Percentiles rank a stretch among this genome's conserved stretches.
These are phyloP conservation scores for Eurystomus gularis DNA, from an alignment of 2,113 vertebrate species.

Conservation along the genomic window DNA sequence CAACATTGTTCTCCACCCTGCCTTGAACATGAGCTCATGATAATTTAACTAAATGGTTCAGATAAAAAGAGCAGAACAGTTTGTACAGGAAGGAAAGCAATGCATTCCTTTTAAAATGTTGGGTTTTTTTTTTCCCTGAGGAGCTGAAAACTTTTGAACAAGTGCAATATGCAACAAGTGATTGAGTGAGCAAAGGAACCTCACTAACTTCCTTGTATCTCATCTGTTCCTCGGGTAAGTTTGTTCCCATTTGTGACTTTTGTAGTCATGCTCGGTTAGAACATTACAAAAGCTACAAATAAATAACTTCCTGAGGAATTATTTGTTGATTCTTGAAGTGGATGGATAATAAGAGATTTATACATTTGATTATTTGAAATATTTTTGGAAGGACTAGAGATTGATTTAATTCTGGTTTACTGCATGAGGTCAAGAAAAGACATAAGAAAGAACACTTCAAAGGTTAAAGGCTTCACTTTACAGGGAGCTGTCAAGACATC, in stretches of 20 bases:
- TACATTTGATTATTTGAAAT: not conserved
- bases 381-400: not conserved
- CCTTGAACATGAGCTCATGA: not conserved
- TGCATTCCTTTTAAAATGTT: not conserved
- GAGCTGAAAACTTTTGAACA: not conserved
- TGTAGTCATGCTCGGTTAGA: not conserved
- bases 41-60: not conserved
- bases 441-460: not conserved
- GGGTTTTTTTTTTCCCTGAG: not conserved
- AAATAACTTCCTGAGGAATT: not conserved
- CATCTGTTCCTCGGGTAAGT: not conserved
- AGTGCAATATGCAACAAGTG: not conserved
- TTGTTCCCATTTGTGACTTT: not conserved
- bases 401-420: not conserved
- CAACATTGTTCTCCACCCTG: not conserved
- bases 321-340: not conserved
- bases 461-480: conserved; percentile 18
- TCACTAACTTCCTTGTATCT: not conserved
- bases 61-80: not conserved
- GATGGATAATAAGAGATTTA: not conserved
- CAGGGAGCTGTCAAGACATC: not conserved
- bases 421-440: not conserved
- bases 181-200: not conserved
- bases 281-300: not conserved
- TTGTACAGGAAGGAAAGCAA: not conserved